phyloP scores from a whole-genome alignment of 2,888 invertebrate genomes.

The Beris morrisii region DNA sequence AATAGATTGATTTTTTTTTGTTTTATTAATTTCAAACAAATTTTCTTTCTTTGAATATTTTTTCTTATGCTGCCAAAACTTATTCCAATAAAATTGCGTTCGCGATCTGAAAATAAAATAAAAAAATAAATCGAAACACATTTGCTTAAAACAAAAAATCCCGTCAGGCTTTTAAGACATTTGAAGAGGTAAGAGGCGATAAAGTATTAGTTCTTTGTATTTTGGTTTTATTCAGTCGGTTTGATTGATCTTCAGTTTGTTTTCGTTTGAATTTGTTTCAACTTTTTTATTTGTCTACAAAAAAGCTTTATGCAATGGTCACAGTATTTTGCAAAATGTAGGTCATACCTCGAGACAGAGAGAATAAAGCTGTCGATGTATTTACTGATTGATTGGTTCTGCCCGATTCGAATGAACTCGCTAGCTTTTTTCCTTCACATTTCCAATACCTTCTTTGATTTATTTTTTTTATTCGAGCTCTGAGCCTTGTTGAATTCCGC shows the following conservation, averaged over 20 bases:
- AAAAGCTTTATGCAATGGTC: too few species aligned
- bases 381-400: too few species aligned
- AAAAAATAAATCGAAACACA: constrained; percentile 13
- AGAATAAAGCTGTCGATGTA: too few species aligned
- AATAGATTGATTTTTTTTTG: neutral
- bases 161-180: constrained; percentile 68
- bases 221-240: constrained; percentile 26
- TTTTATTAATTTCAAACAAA: constrained; percentile 37
- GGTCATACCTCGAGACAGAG: too few species aligned
- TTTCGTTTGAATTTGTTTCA: constrained; percentile 9
- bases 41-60: constrained; percentile 32
- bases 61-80: constrained; percentile 37
- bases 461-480: too few species aligned
- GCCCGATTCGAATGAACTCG: too few species aligned
- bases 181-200: constrained; percentile 69
- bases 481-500: too few species aligned
- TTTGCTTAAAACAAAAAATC: constrained; percentile 34
- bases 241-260: constrained; percentile 17
- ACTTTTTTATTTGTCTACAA: neutral
- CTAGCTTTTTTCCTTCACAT: too few species aligned
- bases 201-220: constrained; percentile 25
- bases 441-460: too few species aligned
- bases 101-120: constrained; percentile 13
- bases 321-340: too few species aligned
- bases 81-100: constrained; percentile 38